These are phyloP conservation scores for Pseudomyrmex sp. DNA, from an alignment of 1,140 invertebrate genomes.

Conservation along the genomic window DNA sequence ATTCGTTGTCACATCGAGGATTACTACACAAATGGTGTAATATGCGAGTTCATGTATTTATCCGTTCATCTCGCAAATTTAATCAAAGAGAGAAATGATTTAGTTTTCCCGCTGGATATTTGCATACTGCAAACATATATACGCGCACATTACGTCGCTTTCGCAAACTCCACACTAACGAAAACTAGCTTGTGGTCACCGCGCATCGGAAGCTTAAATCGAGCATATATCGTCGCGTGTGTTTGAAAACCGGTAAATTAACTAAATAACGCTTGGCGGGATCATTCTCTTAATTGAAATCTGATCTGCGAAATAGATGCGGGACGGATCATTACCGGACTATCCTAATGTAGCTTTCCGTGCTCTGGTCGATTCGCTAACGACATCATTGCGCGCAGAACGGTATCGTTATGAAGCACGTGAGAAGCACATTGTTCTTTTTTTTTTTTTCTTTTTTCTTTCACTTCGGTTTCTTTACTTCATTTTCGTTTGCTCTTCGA, in stretches of 20 bases:
- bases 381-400: conserved; percentile 16
- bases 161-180: background rate
- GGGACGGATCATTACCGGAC: conserved; percentile 18
- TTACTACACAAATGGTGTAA: background rate
- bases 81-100: conserved; percentile 10
- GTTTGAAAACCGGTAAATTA: conserved; percentile 8
- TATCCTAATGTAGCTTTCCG: conserved; percentile 27
- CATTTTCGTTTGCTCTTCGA: no score
- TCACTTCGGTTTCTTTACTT: background rate
- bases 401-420: conserved; percentile 2
- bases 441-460: background rate
- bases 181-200: conserved; percentile 1
- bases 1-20: background rate
- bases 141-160: background rate
- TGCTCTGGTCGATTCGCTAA: conserved; percentile 13
- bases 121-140: background rate
- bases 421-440: background rate
- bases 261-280: conserved; percentile 27
- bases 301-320: conserved; percentile 23
- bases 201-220: conserved; percentile 18
- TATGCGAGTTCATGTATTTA: no score
- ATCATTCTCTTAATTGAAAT: conserved; percentile 39
- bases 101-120: conserved; percentile 10
- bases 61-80: background rate
- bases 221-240: background rate